A percentile compares a stretch with the other conserved stretches of the same genome.
These are phyloP conservation scores for Xenops minutus DNA, from an alignment of 2,797 vertebrate species.

Conservation along the genomic window DNA sequence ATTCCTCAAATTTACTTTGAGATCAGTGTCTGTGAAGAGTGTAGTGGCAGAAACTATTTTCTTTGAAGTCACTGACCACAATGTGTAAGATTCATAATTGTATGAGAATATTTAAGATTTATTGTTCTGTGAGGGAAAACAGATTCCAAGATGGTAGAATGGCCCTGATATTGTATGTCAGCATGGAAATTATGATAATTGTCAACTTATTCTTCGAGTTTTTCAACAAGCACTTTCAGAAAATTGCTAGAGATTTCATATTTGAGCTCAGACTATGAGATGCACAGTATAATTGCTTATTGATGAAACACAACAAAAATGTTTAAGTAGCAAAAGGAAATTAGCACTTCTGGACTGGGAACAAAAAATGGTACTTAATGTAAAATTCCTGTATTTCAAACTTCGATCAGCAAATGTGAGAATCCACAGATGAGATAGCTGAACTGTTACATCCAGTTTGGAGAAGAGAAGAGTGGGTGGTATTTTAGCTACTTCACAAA, in stretches of 20 bases:
- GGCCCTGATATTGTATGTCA: not conserved
- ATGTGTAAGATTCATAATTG: not conserved
- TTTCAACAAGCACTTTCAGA: conserved; percentile 44
- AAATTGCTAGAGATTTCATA: conserved; percentile 21
- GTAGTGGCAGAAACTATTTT: not conserved
- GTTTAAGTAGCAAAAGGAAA: not conserved
- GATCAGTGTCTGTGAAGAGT: not conserved
- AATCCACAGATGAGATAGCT: not conserved
- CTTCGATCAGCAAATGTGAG: not conserved
- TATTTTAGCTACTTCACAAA: not conserved
- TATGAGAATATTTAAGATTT: not conserved
- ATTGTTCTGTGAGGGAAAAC: not conserved
- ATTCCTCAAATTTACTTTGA: not conserved
- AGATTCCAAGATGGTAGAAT: not conserved
- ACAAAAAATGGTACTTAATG: not conserved
- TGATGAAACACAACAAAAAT: not conserved
- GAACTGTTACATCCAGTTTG: not conserved
- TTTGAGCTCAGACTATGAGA: conserved; percentile 45
- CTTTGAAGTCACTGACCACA: not conserved
- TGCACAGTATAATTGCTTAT: not conserved
- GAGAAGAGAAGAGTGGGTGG: not conserved
- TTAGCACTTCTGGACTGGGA: not conserved
- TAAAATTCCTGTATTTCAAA: not conserved
- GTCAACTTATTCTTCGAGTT: conserved; percentile 9
- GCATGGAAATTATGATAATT: conserved; percentile 2